phyloP scores from a whole-genome alignment of 2,888 invertebrate genomes.

The Tipula confusa region DNA sequence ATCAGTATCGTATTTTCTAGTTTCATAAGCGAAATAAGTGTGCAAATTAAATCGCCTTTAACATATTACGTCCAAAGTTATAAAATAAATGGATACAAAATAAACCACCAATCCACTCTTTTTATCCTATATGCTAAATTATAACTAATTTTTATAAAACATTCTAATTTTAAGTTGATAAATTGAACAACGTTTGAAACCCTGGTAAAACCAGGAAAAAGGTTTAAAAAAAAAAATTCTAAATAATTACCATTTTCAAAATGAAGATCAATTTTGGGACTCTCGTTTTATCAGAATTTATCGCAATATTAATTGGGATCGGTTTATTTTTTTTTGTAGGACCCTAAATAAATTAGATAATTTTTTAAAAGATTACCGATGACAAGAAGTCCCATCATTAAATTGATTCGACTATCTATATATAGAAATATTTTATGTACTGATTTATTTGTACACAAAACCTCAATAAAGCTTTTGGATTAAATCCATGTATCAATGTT shows the following conservation, averaged over 20 bases:
- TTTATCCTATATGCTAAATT: too few species aligned
- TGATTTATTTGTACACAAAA: background rate
- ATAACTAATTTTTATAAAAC: too few species aligned
- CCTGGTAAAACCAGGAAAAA: background rate
- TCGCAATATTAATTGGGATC: conserved; percentile 12
- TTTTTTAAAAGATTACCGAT: background rate
- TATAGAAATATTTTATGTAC: background rate
- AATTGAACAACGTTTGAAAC: background rate
- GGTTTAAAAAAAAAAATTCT: background rate
- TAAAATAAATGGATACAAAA: too few species aligned
- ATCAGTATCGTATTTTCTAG: too few species aligned
- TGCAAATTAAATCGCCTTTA: too few species aligned
- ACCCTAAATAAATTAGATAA: background rate
- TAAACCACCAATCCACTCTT: too few species aligned
- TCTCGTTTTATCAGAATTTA: background rate
- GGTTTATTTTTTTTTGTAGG: background rate
- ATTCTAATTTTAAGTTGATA: background rate
- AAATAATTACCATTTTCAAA: background rate
- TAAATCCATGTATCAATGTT: too few species aligned
- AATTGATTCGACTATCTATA: background rate
- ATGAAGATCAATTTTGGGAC: background rate
- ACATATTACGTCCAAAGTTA: too few species aligned
- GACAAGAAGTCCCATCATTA: too few species aligned
- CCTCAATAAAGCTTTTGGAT: background rate
- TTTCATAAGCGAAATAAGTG: too few species aligned